A percentile compares a stretch with the other conserved stretches of the same genome.
Evolutionary conservation across 2,888 invertebrate species (phyloP).

Genomic region (Troides aeacus): DNA sequence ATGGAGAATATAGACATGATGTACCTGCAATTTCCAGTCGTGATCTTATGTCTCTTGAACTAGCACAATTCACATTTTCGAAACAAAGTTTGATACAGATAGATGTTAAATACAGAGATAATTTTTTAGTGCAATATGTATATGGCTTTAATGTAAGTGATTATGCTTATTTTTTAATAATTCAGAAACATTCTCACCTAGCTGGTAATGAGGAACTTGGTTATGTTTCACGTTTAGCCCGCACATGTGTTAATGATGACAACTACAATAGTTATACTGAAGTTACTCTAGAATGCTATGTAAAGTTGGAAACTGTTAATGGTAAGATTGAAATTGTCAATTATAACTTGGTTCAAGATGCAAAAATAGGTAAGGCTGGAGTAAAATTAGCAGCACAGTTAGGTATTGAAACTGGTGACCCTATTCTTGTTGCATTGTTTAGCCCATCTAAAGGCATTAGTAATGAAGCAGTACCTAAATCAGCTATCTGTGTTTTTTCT

Average conservation of each 20-base stretch:
- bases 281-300: constrained; percentile 93
- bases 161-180: constrained; percentile 96
- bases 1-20: constrained; percentile 94
- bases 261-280: constrained; percentile 98
- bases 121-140: constrained; percentile 97
- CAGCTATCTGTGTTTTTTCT: constrained; percentile 96
- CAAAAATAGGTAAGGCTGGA: constrained; percentile 92
- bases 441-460: constrained; percentile 93
- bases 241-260: constrained; percentile 96
- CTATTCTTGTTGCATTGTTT: constrained; percentile 93
- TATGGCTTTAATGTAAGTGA: constrained; percentile 97
- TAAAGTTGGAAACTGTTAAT: constrained; percentile 80
- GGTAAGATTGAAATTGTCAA: constrained; percentile 77
- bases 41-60: constrained; percentile 87
- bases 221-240: constrained; percentile 92
- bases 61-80: constrained; percentile 90
- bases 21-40: constrained; percentile 95
- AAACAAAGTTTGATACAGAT: constrained; percentile 92
- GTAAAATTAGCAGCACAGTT: constrained; percentile 90
- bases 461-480: constrained; percentile 89
- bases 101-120: constrained; percentile 95
- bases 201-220: constrained; percentile 94
- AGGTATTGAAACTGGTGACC: constrained; percentile 88
- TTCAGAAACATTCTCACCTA: constrained; percentile 95
- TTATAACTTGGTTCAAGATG: constrained; percentile 96